A percentile compares a stretch with the other conserved stretches of the same genome.
phyloP scores from a whole-genome alignment of 2,797 vertebrate genomes.

The Nannoperca obscura region DNA sequence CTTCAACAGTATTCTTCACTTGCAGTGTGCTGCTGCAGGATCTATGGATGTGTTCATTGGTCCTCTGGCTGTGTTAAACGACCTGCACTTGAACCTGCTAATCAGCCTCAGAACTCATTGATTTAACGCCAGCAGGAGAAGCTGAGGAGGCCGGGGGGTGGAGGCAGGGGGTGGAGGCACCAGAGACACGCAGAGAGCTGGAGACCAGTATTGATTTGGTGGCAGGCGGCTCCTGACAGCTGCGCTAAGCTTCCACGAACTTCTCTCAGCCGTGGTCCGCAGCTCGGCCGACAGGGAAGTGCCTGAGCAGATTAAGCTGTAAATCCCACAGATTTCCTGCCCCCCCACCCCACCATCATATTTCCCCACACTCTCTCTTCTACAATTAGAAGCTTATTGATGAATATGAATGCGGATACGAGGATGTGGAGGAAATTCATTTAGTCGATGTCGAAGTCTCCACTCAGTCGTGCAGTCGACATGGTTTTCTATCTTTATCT shows the following conservation, averaged over 20 bases:
- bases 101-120: constrained; percentile 73
- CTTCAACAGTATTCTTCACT: not conserved
- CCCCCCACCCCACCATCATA: not conserved
- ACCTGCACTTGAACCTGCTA: constrained; percentile 72
- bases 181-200: constrained; percentile 23
- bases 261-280: constrained; percentile 58
- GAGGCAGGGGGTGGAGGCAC: constrained; percentile 2
- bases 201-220: constrained; percentile 70
- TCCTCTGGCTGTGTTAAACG: constrained; percentile 55
- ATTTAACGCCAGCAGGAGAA: constrained; percentile 55
- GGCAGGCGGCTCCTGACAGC: constrained; percentile 75
- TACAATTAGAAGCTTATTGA: constrained; percentile 28
- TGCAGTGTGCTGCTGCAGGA: not conserved
- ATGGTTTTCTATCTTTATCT: not conserved
- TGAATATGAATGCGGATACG: constrained; percentile 14
- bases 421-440: not conserved
- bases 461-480: not conserved
- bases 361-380: not conserved
- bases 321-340: constrained; percentile 72
- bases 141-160: constrained; percentile 37
- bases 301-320: constrained; percentile 71
- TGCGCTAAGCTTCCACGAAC: constrained; percentile 56
- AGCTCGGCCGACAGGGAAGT: constrained; percentile 59
- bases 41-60: not conserved
- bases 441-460: not conserved